Evolutionary conservation across 2,797 vertebrate genomes (phyloP), one percentile per base, ranked within the genome.

Genomic region (Acanthiza pusilla): DNA sequence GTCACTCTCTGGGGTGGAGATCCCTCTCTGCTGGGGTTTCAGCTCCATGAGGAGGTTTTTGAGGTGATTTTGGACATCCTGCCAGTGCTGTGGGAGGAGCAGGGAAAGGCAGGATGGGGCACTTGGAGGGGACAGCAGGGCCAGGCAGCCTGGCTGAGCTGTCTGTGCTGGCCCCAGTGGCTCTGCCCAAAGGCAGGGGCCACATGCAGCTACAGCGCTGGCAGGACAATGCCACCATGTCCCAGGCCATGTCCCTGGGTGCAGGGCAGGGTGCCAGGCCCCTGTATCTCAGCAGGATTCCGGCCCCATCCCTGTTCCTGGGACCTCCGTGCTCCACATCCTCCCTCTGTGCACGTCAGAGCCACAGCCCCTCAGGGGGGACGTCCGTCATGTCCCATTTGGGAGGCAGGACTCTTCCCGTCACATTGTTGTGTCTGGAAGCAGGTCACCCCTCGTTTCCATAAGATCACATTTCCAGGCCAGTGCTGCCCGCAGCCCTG

Each of bases 391-490:
- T 5, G 75, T 83, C 84, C 93, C 87, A 48, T 58, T 80, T 71
- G 10, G 26, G 75, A 85, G 84, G 81, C 78, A 83, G 90, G 36
- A 11, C 55, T 57, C 53, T 43, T 38, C 71, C 92, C 4, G 12
- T 93, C 85, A 71, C 78, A 10, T 77, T 90, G 96, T 87, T 89
- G 78, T 93, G 95, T 91, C 85, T 93, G 93, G 47, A 95, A 96
- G 94, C 93, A 94, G 94, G 94, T 95, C 96, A 92, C 92, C 89
- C 93, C 95, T 83, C 20, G 6, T 85, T 89, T 58, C 95, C 92
- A 96, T 97, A 74, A 95, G 80, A 95, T 97, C 95, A 75, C 87
- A 92, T 97, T 96, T 96, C 96, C 96, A 96, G 96, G 95, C 66
- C 93, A 87, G 94, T 4, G 23, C 88, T 96, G 85, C 96, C 95